Evolutionary conservation across 2,113 vertebrate genomes (phyloP).

Genomic region (Oreochromis aureus): DNA sequence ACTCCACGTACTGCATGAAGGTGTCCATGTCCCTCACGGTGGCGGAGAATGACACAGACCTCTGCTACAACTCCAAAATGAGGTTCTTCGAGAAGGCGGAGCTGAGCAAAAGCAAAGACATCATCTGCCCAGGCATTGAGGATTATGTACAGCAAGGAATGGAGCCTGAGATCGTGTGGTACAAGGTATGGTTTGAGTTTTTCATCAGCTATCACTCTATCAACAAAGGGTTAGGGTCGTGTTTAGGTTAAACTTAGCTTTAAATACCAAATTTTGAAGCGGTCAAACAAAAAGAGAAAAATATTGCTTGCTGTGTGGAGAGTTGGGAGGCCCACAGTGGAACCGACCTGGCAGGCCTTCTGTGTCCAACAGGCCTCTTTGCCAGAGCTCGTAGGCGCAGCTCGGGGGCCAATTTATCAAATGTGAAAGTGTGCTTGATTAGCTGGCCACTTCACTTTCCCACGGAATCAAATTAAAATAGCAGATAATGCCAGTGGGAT

Average conservation of each 20-base stretch:
- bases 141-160: conserved; percentile 86
- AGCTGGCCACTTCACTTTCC: conserved; percentile 13
- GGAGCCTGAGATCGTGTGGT: conserved; percentile 91
- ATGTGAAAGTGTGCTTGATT: conserved; percentile 18
- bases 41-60: conserved; percentile 94
- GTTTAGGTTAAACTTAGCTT: not conserved
- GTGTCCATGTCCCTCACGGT: conserved; percentile 96
- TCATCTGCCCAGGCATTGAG: conserved; percentile 89
- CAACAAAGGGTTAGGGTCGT: not conserved
- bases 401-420: conserved; percentile 32
- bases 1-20: conserved; percentile 99
- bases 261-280: not conserved
- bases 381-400: conserved; percentile 8
- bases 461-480: conserved; percentile 53
- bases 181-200: conserved; percentile 81
- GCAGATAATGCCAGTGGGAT: conserved; percentile 38
- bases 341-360: not conserved
- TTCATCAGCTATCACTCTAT: not conserved
- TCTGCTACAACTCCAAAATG: conserved; percentile 99
- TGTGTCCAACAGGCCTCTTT: not conserved
- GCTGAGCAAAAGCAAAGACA: conserved; percentile 96
- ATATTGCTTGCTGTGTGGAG: not conserved
- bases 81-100: conserved; percentile 97
- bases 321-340: not conserved
- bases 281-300: not conserved